Evolutionary conservation across 2,888 invertebrate genomes (phyloP).

Genomic region (Dexiosoma caninum): DNA sequence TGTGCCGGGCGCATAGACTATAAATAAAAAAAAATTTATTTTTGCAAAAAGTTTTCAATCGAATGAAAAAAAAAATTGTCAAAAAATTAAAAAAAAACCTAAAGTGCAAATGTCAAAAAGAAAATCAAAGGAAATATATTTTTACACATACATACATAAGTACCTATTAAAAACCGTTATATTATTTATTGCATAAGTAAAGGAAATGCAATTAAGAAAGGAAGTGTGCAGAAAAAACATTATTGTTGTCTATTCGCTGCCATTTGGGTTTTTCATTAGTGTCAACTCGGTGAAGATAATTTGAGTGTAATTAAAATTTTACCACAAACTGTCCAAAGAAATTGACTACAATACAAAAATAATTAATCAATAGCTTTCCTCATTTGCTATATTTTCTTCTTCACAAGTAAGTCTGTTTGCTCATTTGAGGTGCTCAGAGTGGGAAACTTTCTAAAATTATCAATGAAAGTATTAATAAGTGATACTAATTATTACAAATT

Average conservation of each 20-base stretch:
- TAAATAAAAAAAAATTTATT: constrained; percentile 2
- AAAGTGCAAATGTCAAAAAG: constrained; percentile 31
- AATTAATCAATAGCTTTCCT: constrained; percentile 46
- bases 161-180: constrained; percentile 18
- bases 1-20: constrained; percentile 37
- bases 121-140: constrained; percentile 19
- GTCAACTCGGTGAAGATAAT: constrained; percentile 34
- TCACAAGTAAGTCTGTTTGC: not conserved
- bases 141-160: no score
- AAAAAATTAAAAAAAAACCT: not conserved
- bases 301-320: constrained; percentile 33
- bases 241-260: constrained; percentile 25
- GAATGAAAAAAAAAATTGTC: not conserved
- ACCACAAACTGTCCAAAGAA: not conserved
- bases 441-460: constrained; percentile 57
- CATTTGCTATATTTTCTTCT: constrained; percentile 5
- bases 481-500: no score
- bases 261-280: not conserved
- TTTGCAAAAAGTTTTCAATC: not conserved
- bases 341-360: constrained; percentile 42
- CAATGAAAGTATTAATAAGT: no score
- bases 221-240: constrained; percentile 18
- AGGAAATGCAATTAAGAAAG: constrained; percentile 36
- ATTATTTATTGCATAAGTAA: not conserved
- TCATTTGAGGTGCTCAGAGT: not conserved